Base-by-base conservation (phyloP, 2,888 invertebrate species). In the Cataglyphis cursor region DNA sequence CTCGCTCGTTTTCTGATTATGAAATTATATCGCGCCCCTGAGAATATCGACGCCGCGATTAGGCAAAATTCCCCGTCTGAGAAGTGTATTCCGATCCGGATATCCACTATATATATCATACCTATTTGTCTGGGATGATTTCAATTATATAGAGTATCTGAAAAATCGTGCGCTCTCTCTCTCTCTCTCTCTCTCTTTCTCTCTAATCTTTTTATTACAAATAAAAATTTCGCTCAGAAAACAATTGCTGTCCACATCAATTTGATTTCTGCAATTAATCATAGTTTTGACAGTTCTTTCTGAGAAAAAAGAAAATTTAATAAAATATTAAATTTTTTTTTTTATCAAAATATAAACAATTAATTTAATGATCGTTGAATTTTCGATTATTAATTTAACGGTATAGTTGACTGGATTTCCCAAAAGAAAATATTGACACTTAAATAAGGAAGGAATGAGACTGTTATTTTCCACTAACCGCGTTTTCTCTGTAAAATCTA, bases 11-110 rank as follows among this genome's bases (percentile, higher is more conserved):
- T 81, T 81, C 83, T 86, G 89, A 89, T 89, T 89, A 89, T 89
- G 85, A 89, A 89, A 89, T 89, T 89, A 89, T 89, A 89, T 88
- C 83, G 85, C 51, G 66, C 89, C 86, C 83, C 76, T 65, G 89
- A 89, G 89, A 18, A 84, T 51, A 86, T 83, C 86, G 80, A 70
- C 83, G 80, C 80, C 62, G 72, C 82, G 89, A 89, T 89, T 83
- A 86, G 82, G 73, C 83, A 73, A 82, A 62, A 82, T 76, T 59
- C 35, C 28, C 51, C 28, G 28, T 41, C 54, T 18, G 28, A 28
- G 38, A 80, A 70, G 41, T 65, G 80, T 48, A 80, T 81, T 62
- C 62, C 65, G 9, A 24, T 24, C 38, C 41, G 64, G 64, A 44
- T 65, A 51, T 51, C n/a, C 54, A 41, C 59, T 82, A 31, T 31